Conservation (phyloP, 2,888 invertebrate species). For the Sturmia bella region DNA sequence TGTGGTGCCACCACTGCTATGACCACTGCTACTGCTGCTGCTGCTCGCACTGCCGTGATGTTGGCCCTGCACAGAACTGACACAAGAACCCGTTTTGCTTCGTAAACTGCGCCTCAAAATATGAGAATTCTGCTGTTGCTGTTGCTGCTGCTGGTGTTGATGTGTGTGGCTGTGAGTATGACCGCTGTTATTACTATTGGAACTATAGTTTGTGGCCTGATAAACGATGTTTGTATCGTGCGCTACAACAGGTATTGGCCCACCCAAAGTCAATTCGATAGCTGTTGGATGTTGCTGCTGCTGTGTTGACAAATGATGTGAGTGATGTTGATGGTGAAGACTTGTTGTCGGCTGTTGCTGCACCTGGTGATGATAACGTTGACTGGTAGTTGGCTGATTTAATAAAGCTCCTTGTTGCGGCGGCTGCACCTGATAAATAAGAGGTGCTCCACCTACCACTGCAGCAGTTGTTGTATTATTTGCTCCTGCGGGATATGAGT, state of each 20-base stretch:
- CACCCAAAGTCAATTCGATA: constrained; percentile 59
- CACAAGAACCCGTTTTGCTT: constrained; percentile 82
- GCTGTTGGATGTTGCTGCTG: constrained; percentile 58
- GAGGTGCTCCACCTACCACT: constrained; percentile 67
- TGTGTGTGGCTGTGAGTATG: constrained; percentile 58
- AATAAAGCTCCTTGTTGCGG: constrained; percentile 68
- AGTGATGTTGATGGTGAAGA: constrained; percentile 47
- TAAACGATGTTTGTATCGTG: constrained; percentile 65
- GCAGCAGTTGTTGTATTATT: constrained; percentile 59
- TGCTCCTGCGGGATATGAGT: constrained; percentile 80
- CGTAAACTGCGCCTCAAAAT: constrained; percentile 81
- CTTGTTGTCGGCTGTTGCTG: constrained; percentile 41
- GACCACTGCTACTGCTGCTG: constrained; percentile 71
- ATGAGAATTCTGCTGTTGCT: constrained; percentile 74
- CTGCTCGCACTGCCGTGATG: constrained; percentile 77
- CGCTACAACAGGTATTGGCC: constrained; percentile 45
- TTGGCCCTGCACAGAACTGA: constrained; percentile 78
- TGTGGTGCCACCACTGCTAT: constrained; percentile 68
- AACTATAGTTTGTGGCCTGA: constrained; percentile 62
- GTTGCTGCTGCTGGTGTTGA: constrained; percentile 49
- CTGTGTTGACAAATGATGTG: constrained; percentile 41
- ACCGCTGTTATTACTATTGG: constrained; percentile 53
- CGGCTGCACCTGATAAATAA: constrained; percentile 74
- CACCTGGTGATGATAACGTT: constrained; percentile 67
- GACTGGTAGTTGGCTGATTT: constrained; percentile 50